phyloP scores from a whole-genome alignment of 2,888 invertebrate species.

The Liodrosophila aerea region DNA sequence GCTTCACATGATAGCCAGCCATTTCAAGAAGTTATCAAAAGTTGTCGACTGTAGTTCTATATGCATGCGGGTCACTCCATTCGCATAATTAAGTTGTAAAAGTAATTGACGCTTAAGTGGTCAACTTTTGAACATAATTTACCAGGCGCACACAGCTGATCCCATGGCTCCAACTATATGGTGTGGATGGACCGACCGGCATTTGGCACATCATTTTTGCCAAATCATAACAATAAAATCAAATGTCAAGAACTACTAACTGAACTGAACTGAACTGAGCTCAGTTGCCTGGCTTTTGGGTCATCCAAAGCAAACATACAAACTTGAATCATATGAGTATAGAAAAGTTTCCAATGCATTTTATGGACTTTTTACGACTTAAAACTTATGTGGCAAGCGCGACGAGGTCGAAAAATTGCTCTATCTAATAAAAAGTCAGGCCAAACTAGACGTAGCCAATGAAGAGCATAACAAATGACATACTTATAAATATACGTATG shows the following conservation, averaged over 20 bases:
- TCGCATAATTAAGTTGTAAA: constrained; percentile 72
- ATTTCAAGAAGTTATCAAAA: constrained; percentile 16
- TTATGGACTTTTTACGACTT: constrained; percentile 76
- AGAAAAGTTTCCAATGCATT: constrained; percentile 74
- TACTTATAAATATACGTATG: constrained; percentile 59
- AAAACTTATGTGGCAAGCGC: constrained; percentile 69
- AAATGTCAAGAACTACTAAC: constrained; percentile 64
- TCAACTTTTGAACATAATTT: constrained; percentile 68
- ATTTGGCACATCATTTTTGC: constrained; percentile 73
- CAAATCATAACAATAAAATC: constrained; percentile 74
- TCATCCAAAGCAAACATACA: constrained; percentile 10
- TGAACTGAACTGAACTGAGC: constrained; percentile 18
- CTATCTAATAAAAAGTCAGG: constrained; percentile 53
- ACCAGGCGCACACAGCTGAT: constrained; percentile 23
- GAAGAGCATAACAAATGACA: constrained; percentile 73
- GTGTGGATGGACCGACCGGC: constrained; percentile 17
- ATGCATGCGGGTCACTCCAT: constrained; percentile 41
- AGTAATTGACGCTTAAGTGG: constrained; percentile 72
- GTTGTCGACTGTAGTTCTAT: too few species aligned
- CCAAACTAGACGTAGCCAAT: constrained; percentile 55
- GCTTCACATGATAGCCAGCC: constrained; percentile 59
- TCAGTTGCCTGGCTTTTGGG: constrained; percentile 2
- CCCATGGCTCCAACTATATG: too few species aligned
- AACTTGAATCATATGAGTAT: constrained; percentile 27
- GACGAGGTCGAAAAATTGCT: constrained; percentile 23